A percentile compares a stretch with the other conserved stretches of the same genome.
phyloP scores from a whole-genome alignment of 2,888 invertebrate genomes.

The Gryllus longicercus region DNA sequence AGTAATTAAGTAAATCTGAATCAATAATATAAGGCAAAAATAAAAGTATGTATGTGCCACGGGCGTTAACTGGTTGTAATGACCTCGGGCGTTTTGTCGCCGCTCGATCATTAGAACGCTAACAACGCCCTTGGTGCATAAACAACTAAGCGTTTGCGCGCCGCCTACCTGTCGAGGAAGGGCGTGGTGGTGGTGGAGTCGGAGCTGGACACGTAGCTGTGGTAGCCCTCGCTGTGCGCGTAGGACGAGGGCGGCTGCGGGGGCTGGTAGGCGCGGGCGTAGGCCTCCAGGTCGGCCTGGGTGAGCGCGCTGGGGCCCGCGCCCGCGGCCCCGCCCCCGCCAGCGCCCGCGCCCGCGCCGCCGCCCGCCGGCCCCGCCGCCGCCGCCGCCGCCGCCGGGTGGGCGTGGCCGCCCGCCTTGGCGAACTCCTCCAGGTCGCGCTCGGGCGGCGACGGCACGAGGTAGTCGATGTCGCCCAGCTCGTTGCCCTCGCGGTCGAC shows the following conservation, averaged over 20 bases:
- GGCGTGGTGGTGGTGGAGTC: slow-evolving; percentile 70
- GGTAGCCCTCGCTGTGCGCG: slow-evolving; percentile 76
- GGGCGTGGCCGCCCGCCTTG: slow-evolving; percentile 55
- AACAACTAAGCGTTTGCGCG: no score
- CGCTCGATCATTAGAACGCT: neutral
- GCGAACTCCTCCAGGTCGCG: slow-evolving; percentile 68
- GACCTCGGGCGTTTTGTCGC: no score
- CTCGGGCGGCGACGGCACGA: slow-evolving; percentile 68
- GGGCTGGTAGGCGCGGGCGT: slow-evolving; percentile 49
- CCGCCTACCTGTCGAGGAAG: slow-evolving; percentile 61
- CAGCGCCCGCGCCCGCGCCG: slow-evolving; percentile 58
- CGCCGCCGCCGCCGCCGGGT: slow-evolving; percentile 58
- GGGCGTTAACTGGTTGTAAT: no score
- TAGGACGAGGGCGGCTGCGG: slow-evolving; percentile 66
- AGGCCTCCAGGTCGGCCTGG: slow-evolving; percentile 56
- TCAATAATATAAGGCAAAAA: no score
- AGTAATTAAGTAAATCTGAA: no score
- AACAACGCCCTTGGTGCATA: neutral
- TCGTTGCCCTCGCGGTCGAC: slow-evolving; percentile 62
- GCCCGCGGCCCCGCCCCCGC: slow-evolving; percentile 60
- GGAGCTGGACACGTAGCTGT: slow-evolving; percentile 74
- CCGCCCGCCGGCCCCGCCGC: slow-evolving; percentile 65
- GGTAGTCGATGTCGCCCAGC: slow-evolving; percentile 62
- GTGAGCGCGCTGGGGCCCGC: slow-evolving; percentile 65
- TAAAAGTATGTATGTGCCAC: no score